phyloP scores from a whole-genome alignment of 2,888 invertebrate species.

The Metalampra italica region DNA sequence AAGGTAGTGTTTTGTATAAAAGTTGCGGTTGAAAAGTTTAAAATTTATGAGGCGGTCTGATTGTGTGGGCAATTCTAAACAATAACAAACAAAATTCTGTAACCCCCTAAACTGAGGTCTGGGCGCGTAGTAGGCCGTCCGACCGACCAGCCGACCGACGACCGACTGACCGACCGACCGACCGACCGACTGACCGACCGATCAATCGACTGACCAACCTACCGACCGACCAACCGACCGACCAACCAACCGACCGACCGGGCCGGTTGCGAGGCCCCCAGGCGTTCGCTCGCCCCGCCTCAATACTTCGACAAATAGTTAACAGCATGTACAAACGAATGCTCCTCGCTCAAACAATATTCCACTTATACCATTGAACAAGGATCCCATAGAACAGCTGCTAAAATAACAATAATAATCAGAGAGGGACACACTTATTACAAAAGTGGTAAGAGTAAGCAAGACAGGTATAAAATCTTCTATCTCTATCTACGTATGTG shows the following conservation, averaged over 20 bases:
- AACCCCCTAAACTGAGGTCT: constrained; percentile 26
- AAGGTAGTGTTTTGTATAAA: constrained; percentile 43
- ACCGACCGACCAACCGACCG: constrained; percentile 16
- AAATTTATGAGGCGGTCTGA: constrained; percentile 58
- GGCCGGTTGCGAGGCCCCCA: constrained; percentile 18
- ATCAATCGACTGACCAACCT: too few relatives aligned
- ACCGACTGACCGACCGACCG: constrained; percentile 12
- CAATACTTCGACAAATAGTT: constrained; percentile 34
- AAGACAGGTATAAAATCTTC: too few relatives aligned
- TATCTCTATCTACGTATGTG: too few relatives aligned
- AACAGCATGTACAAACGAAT: constrained; percentile 31
- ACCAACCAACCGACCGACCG: constrained; percentile 14
- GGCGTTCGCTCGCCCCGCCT: constrained; percentile 22
- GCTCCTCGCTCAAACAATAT: constrained; percentile 22
- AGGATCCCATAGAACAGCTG: too few relatives aligned
- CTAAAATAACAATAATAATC: too few relatives aligned
- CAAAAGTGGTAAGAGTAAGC: too few relatives aligned
- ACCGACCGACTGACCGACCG: constrained; percentile 14
- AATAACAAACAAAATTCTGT: constrained; percentile 60
- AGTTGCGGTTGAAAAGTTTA: constrained; percentile 51
- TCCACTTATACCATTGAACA: constrained; percentile 2
- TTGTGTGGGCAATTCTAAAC: constrained; percentile 61
- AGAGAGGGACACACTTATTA: too few relatives aligned
- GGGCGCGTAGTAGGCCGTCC: constrained; percentile 22
- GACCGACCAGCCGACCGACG: constrained; percentile 10